Evolutionary conservation across 1,140 invertebrate species (phyloP).

Genomic region (Lysiphlebus fabarum): DNA sequence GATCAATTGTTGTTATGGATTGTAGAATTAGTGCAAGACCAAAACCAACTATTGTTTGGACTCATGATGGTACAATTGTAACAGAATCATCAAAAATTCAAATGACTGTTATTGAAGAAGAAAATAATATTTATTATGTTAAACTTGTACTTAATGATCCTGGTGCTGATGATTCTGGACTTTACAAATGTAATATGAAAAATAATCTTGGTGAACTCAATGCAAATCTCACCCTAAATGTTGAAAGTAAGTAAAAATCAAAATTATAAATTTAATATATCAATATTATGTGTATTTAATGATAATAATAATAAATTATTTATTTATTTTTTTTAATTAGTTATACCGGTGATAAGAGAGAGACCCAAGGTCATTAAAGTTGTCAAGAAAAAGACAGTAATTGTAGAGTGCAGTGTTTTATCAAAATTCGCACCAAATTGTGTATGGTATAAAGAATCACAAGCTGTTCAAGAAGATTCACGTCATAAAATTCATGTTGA

Average conservation of each 20-base stretch:
- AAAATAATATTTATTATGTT: slow-evolving; percentile 84
- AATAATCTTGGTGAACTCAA: slow-evolving; percentile 94
- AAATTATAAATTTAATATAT: slow-evolving; percentile 6
- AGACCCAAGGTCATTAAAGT: slow-evolving; percentile 86
- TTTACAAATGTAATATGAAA: slow-evolving; percentile 98
- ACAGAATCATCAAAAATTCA: slow-evolving; percentile 77
- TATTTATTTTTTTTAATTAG: slow-evolving; percentile 49
- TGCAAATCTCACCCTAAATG: slow-evolving; percentile 93
- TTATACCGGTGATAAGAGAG: slow-evolving; percentile 90
- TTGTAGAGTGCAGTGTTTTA: slow-evolving; percentile 85
- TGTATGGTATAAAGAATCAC: slow-evolving; percentile 84
- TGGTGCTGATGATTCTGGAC: slow-evolving; percentile 88
- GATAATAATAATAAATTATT: not conserved
- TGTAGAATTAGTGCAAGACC: slow-evolving; percentile 92
- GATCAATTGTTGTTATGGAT: slow-evolving; percentile 96
- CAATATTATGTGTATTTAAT: too few species aligned
- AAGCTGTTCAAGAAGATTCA: slow-evolving; percentile 71
- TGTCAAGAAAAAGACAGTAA: slow-evolving; percentile 83
- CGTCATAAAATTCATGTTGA: slow-evolving; percentile 74
- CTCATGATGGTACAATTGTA: slow-evolving; percentile 73
- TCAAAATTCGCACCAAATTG: slow-evolving; percentile 85
- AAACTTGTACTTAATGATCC: slow-evolving; percentile 90
- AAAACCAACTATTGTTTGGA: slow-evolving; percentile 93
- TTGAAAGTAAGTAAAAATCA: slow-evolving; percentile 79
- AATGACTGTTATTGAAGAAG: slow-evolving; percentile 69